Conservation (phyloP, 2,113 vertebrate species). For the Lichenostomus cassidix region DNA sequence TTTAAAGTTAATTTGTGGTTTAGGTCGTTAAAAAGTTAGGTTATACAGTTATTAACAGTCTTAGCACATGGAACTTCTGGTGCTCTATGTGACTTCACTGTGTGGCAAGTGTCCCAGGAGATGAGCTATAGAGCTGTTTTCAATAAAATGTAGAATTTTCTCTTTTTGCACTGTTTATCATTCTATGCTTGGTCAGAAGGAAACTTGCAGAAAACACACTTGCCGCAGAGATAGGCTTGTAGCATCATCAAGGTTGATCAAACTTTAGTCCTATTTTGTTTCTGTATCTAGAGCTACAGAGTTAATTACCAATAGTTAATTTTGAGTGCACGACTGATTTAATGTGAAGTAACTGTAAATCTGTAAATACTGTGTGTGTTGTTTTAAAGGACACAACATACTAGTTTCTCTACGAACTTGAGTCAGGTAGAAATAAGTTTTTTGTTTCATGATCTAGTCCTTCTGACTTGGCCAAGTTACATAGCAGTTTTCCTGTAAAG, state of each 20-base stretch:
- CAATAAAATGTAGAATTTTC: not conserved
- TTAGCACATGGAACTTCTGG: not conserved
- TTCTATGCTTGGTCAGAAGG: not conserved
- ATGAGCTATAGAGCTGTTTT: not conserved
- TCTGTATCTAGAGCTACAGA: not conserved
- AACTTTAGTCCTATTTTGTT: not conserved
- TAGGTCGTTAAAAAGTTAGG: not conserved
- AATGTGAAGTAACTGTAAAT: not conserved
- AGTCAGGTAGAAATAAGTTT: not conserved
- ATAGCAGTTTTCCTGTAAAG: not conserved
- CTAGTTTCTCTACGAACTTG: not conserved
- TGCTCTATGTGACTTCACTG: not conserved
- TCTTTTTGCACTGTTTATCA: not conserved
- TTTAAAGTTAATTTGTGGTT: not conserved
- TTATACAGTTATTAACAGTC: not conserved
- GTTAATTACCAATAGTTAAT: not conserved
- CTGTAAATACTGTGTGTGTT: not conserved
- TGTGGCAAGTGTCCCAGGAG: not conserved
- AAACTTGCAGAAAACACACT: not conserved
- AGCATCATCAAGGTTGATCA: not conserved
- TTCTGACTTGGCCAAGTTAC: not conserved
- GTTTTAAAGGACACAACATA: not conserved
- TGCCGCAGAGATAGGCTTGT: rapidly evolving
- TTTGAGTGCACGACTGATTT: not conserved
- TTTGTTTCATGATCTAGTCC: not conserved